Conservation (phyloP, 2,888 invertebrate species). For the Sarcophaga caerulescens region DNA sequence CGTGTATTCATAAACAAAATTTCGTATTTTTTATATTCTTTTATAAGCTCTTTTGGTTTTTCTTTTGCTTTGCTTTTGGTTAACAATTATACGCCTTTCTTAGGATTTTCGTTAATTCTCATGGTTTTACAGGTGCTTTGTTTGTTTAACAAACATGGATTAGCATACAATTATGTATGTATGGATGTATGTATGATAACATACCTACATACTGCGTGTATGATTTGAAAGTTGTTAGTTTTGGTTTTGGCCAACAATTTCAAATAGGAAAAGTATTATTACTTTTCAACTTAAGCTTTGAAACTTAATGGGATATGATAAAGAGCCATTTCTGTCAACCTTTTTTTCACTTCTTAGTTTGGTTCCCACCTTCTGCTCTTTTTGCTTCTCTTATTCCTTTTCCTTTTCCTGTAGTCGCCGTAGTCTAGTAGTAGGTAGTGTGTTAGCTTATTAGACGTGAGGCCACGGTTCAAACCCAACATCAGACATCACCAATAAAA, state of each 20-base stretch:
- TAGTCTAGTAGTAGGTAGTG: too few species aligned
- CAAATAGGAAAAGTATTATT: not conserved
- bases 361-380: too few species aligned
- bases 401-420: too few species aligned
- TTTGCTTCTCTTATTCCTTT: too few species aligned
- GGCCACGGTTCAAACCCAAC: too few species aligned
- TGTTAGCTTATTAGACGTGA: too few species aligned
- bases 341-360: too few species aligned
- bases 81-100: constrained; percentile 28
- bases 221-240: not conserved
- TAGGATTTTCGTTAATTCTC: constrained; percentile 6
- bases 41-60: constrained; percentile 27
- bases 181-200: not conserved
- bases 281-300: not conserved
- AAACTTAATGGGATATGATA: not conserved
- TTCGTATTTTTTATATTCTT: constrained; percentile 30
- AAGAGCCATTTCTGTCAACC: too few species aligned
- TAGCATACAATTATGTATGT: not conserved
- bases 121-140: not conserved
- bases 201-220: not conserved
- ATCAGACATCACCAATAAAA: too few species aligned
- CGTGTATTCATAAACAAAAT: constrained; percentile 48
- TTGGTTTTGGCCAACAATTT: not conserved
- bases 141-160: not conserved
- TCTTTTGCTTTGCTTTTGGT: constrained; percentile 17